Evolutionary conservation across 64 coral and sea anemone species (phyloP).

Genomic region (Actinia tenebrosa): DNA sequence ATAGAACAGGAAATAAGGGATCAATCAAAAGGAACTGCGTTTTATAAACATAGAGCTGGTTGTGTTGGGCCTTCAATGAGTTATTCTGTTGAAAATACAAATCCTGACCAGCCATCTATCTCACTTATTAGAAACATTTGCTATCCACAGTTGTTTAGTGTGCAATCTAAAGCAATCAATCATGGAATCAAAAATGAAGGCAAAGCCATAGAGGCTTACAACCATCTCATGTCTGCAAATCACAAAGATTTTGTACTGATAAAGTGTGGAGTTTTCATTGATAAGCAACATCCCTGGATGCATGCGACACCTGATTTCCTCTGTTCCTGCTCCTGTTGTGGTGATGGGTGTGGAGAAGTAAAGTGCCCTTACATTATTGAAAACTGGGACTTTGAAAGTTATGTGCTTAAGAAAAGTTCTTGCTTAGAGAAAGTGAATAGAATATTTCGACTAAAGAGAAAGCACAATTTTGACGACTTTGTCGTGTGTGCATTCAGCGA

Average conservation of each 20-base stretch:
- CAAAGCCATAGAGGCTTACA: slow-evolving; percentile 32
- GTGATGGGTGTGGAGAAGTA: slow-evolving; percentile 55
- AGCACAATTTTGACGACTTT: slow-evolving; percentile 24
- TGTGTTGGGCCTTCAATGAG: slow-evolving; percentile 24
- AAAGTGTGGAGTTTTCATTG: slow-evolving; percentile 37
- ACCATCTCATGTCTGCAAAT: slow-evolving; percentile 4
- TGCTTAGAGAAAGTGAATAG: too few relatives aligned
- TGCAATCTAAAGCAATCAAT: slow-evolving; percentile 23
- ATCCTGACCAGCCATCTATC: slow-evolving; percentile 38
- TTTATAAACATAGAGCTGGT: slow-evolving; percentile 50
- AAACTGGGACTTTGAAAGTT: slow-evolving; percentile 42
- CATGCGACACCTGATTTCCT: slow-evolving; percentile 68
- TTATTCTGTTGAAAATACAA: slow-evolving; percentile 32
- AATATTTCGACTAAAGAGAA: too few relatives aligned
- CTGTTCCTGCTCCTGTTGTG: background rate
- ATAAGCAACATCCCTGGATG: slow-evolving; percentile 39
- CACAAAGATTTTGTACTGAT: slow-evolving; percentile 40
- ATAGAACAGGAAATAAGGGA: too few relatives aligned
- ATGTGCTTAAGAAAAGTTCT: background rate
- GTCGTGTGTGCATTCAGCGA: slow-evolving; percentile 26
- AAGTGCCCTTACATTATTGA: slow-evolving; percentile 46
- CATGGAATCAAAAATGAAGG: slow-evolving; percentile 50
- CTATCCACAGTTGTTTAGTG: slow-evolving; percentile 34
- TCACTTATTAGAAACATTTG: slow-evolving; percentile 42
- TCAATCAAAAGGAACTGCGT: background rate